Evolutionary conservation across 2,113 vertebrate species (phyloP).

Genomic region (Scatophagus argus): DNA sequence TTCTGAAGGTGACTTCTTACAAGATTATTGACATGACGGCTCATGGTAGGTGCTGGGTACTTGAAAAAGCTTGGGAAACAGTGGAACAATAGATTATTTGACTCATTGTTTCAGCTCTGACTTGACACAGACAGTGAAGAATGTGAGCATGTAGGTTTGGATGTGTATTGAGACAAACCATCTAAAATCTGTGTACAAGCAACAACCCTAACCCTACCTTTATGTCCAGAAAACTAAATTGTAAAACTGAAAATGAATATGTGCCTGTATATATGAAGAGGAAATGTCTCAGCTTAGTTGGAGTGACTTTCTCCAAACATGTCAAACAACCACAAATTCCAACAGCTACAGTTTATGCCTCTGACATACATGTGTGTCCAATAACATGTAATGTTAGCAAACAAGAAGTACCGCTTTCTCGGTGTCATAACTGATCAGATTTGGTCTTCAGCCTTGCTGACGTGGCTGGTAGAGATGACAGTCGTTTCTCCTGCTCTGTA

Average conservation of each 20-base stretch:
- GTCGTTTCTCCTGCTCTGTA: not conserved
- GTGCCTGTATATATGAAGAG: not conserved
- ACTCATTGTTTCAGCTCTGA: not conserved
- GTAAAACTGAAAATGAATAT: not conserved
- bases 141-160: not conserved
- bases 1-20: too few relatives aligned
- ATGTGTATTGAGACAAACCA: not conserved
- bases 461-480: not conserved
- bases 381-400: not conserved
- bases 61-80: not conserved
- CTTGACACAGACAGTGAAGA: not conserved
- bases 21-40: not conserved
- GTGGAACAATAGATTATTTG: too few relatives aligned
- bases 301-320: not conserved
- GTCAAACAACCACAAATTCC: not conserved
- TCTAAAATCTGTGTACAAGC: not conserved
- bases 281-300: slow-evolving; percentile 2
- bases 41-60: not conserved
- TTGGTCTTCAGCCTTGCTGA: not conserved
- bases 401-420: not conserved
- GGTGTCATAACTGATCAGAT: not conserved
- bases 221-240: not conserved
- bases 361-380: not conserved
- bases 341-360: not conserved
- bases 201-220: too few relatives aligned